Evolutionary conservation across 2,113 vertebrate species (phyloP), one percentile per base, ranked within the genome.

Genomic region (Xenopus tropicalis): DNA sequence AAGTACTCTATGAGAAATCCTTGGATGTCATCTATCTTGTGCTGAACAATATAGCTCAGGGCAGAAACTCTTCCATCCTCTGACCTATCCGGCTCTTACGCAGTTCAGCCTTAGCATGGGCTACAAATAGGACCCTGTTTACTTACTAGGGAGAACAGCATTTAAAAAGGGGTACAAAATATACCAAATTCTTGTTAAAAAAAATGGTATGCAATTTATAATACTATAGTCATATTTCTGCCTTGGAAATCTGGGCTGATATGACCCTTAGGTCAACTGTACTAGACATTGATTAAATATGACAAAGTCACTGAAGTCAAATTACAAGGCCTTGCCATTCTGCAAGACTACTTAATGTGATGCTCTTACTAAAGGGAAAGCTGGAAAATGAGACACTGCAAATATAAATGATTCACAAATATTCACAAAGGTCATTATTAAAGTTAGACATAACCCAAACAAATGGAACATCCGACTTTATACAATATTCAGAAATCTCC

Each of bases 1-100:
- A 52, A n/a, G 61, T 62, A 37, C 70, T 48, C 13, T 48, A 14
- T 48, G 62, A 29, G 44, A n/a, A 52, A 63, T 71, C 43, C 59
- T 54, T 59, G 48, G 59, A 57, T 71, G 62, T 71, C 59, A 63
- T 71, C 61, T 63, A 71, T 71, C 70, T 71, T 46, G 13, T 61
- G 51, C 43, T 37, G 19, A 43, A 71, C 70, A 71, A 51, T 54
- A 61, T 46, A 61, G 69, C 69, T 70, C 70, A 63, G 59, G 58
- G 44, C 59, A 71, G 46, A 71, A 46, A 61, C 48, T 37, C 44
- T 20, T 37, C 29, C 29, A 37, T 37, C 5, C 2, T 37, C 1
- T 37, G 29, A 37, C 29, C 29, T 9, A 37, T 37, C 29, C 29
- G 6, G 29, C 29, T 8, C 29, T 37, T 37, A 37, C 29, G 10